Base-by-base conservation (phyloP, 2,113 vertebrate genomes). In the Mystacornis crossleyi region DNA sequence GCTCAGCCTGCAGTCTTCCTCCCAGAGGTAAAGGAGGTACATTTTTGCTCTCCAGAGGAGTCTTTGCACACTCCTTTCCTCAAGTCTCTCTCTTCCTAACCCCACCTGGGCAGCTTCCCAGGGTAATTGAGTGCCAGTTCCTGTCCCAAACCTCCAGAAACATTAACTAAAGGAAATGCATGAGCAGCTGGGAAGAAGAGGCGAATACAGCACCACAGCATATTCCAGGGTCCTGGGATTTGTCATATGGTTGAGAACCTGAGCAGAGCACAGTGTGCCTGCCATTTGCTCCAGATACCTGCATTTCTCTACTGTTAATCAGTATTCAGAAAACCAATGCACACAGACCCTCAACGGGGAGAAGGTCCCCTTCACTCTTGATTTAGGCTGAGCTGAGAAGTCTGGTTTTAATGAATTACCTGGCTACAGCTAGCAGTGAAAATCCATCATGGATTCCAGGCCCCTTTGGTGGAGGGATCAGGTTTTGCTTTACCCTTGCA, bases 281-380 rank as follows among this genome's bases (percentile, higher is more conserved):
- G 24, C 24, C 25, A 8, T 42, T 73, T 2, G 0, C n/a, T 69
- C n/a, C 61, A 67, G 38, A 55, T 8, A 62, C 2, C 17, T 0
- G 0, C 29, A 43, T 81, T 81, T 47, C 33, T 55, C 29, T 65
- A 1, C 28, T 64, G 18, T 5, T n/a, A 36, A 61, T 57, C 28
- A 34, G 14, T 6, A 48, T 50, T 75, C 58, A 72, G 73, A 72
- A 65, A 17, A 24, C 2, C 29, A 54, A 4, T 9, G 21, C 13
- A 42, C 31, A 45, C 13, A 67, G 34, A 58, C 3, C 2, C 21
- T 20, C 2, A 3, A 13, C 0, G 3, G 33, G 58, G 29, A 62
- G 20, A 82, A 45, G 28, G 9, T 75, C 3, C 8, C 3, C 17
- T 66, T 69, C 13, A 14, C 7, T 9, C 10, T 42, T 72, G 54